phyloP scores from a whole-genome alignment of 2,113 vertebrate genomes.

The Electrona antarctica region DNA sequence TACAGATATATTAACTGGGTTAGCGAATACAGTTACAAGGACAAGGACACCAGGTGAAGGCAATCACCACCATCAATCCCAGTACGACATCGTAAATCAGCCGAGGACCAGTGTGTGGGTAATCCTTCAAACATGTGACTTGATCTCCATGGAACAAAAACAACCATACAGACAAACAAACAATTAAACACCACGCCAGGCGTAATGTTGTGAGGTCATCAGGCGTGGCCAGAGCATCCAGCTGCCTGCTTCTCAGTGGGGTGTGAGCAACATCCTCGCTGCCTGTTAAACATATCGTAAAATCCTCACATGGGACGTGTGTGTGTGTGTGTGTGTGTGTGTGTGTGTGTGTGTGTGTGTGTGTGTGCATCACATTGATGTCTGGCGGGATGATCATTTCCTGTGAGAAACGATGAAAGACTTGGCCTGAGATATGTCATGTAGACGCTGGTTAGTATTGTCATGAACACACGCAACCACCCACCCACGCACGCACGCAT shows the following conservation, averaged over 20 bases:
- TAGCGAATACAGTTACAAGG: too few species aligned
- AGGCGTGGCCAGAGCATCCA: conserved; percentile 58
- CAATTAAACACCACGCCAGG: conserved; percentile 7
- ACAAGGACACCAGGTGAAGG: too few species aligned
- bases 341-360: conserved; percentile 14
- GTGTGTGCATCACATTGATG: background rate
- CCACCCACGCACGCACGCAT: background rate
- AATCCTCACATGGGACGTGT: conserved; percentile 36
- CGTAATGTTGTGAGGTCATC: conserved; percentile 41
- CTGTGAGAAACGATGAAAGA: conserved; percentile 53
- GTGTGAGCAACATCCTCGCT: conserved; percentile 54
- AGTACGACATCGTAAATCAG: too few species aligned
- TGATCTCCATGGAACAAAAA: conserved; percentile 17
- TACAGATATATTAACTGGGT: too few species aligned
- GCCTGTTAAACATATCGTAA: conserved; percentile 64
- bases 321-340: background rate
- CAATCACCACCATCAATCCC: too few species aligned
- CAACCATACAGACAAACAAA: conserved; percentile 31
- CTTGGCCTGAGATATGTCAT: conserved; percentile 4
- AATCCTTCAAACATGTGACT: background rate
- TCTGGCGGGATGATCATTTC: conserved; percentile 18
- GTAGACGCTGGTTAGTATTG: conserved; percentile 20
- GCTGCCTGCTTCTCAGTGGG: conserved; percentile 45
- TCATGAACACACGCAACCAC: background rate
- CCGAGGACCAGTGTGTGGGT: background rate